Evolutionary conservation across 2,888 invertebrate genomes (phyloP), one percentile per base, ranked within the genome.

Genomic region (Caenorhabditis uteleia): DNA sequence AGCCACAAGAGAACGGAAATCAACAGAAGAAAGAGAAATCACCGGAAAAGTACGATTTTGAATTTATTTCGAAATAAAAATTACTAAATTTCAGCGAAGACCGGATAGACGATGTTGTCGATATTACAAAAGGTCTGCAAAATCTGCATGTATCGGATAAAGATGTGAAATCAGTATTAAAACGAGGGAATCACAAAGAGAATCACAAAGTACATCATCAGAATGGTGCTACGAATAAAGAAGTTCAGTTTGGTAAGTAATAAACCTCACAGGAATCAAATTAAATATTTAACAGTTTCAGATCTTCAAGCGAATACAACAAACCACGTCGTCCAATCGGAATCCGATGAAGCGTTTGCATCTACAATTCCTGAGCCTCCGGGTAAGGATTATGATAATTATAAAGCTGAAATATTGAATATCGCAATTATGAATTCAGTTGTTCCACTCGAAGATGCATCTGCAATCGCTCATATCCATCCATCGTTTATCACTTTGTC

Each of bases 401-500:
- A 26, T 29, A 44, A 44, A n/a, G n/a, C n/a, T n/a, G n/a, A 23
- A 23, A 43, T 14, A 23, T 21, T 12, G 8, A 43, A 8, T 8
- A n/a, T n/a, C n/a, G 31, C 14, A 34, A 27, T 18, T 5, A 21
- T 14, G 14, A 14, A 39, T 49, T 33, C 47, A 12, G 31, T 60
- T 29, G 27, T 49, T 16, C 59, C 59, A 8, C 25, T 62, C 6
- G 66, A 58, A 31, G 59, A 62, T 39, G 54, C 57, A 18, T 39
- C 55, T 14, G 29, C 43, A 29, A 42, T 50, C 8, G 36, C 49
- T 3, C 42, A 68, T 33, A 57, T 79, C 25, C 74, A 77, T 49
- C 68, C 75, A 3, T 55, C 68, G 14, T 76, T 79, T 55, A 25
- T 70, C 20, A 62, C 66, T 1, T 57, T 79, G 1, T 23, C 51